phyloP scores from a whole-genome alignment of 2,113 vertebrate species.

The Scalopus aquaticus region DNA sequence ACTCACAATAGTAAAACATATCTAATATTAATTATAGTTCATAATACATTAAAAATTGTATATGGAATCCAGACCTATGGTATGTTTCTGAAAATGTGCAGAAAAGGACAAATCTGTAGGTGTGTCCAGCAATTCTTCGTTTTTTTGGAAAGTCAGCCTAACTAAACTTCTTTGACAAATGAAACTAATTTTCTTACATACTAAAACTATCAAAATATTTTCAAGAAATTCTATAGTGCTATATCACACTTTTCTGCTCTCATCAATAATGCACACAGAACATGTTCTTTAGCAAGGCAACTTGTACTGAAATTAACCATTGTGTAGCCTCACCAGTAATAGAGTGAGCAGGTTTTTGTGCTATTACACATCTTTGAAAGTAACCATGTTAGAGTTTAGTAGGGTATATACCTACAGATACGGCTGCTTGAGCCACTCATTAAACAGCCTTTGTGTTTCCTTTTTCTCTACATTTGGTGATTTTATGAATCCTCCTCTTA shows the following conservation, averaged over 20 bases:
- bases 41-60: background rate
- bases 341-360: background rate
- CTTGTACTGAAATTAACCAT: background rate
- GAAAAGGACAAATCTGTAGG: background rate
- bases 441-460: background rate
- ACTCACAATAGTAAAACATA: background rate
- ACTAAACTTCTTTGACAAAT: background rate
- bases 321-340: background rate
- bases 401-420: background rate
- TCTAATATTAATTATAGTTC: background rate
- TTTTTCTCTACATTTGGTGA: background rate
- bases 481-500: background rate
- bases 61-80: background rate
- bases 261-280: background rate
- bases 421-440: background rate
- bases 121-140: background rate
- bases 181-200: background rate
- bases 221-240: background rate
- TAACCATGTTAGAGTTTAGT: background rate
- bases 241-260: background rate
- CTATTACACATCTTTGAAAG: background rate
- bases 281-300: background rate
- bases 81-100: conserved; percentile 8
- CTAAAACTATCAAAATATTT: conserved; percentile 20
- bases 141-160: background rate